Conservation (phyloP, 2,797 vertebrate species). For the Lagocephalus sceleratus region DNA sequence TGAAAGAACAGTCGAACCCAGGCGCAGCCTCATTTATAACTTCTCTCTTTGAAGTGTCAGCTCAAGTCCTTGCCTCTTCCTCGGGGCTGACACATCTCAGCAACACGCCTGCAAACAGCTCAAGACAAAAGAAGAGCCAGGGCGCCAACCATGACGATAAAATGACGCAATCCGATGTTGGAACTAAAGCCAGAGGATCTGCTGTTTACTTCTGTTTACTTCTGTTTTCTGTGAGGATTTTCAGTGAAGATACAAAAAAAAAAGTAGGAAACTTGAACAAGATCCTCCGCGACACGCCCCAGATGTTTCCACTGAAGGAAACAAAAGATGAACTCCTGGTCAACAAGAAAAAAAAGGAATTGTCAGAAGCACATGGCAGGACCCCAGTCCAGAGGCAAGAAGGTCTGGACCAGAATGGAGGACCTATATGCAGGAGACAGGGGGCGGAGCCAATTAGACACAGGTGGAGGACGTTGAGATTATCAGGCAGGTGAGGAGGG, state of each 20-base stretch:
- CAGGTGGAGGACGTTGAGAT: too few relatives aligned
- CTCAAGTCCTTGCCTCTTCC: conserved; percentile 5
- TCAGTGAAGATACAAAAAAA: neutral
- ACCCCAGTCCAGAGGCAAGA: too few relatives aligned
- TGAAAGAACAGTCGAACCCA: conserved; percentile 1
- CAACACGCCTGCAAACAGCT: conserved; percentile 3
- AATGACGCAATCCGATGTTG: conserved; percentile 5
- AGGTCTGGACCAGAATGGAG: too few relatives aligned
- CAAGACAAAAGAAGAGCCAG: neutral
- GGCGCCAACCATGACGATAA: conserved; percentile 6
- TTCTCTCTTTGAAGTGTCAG: conserved; percentile 19
- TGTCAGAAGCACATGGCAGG: too few relatives aligned
- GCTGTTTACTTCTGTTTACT: neutral
- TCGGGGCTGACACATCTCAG: conserved; percentile 7
- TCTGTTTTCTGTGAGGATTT: neutral
- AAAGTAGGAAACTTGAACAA: too few relatives aligned
- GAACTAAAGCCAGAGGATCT: conserved; percentile 8
- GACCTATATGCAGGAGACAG: too few relatives aligned
- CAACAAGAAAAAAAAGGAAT: too few relatives aligned
- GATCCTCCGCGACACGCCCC: too few relatives aligned
- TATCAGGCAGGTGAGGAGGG: too few relatives aligned
- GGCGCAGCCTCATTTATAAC: conserved; percentile 1
- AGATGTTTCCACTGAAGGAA: too few relatives aligned
- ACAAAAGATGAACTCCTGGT: too few relatives aligned
- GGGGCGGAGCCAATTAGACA: too few relatives aligned